Conservation (phyloP, 2,888 invertebrate species). For the Drosophila tanythrix region DNA sequence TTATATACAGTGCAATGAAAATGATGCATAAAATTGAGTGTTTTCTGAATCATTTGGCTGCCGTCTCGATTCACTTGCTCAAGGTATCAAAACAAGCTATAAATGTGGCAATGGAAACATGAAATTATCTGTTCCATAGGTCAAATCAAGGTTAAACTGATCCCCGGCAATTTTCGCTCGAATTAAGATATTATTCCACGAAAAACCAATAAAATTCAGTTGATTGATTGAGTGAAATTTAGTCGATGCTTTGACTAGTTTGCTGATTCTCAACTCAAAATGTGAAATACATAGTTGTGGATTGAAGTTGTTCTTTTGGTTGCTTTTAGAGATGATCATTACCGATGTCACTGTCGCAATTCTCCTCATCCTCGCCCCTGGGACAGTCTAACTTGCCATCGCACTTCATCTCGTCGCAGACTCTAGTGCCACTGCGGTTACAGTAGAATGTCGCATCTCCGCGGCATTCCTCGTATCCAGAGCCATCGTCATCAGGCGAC, state of each 20-base stretch:
- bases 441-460: conserved; percentile 82
- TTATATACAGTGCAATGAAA: not conserved
- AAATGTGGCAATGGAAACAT: not conserved
- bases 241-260: not conserved
- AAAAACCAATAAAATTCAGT: not conserved
- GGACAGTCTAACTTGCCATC: conserved; percentile 81
- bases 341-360: conserved; percentile 63
- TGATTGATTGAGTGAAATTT: not conserved
- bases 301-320: not conserved
- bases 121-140: not conserved
- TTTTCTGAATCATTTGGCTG: not conserved
- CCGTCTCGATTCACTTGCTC: not conserved
- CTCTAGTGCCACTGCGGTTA: conserved; percentile 52
- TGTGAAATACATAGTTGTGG: not conserved
- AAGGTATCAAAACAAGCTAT: not conserved
- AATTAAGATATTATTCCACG: not conserved
- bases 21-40: not conserved
- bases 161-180: not conserved
- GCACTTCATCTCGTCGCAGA: conserved; percentile 83
- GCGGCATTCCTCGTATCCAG: conserved; percentile 73
- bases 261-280: not conserved
- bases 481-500: conserved; percentile 48
- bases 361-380: conserved; percentile 82
- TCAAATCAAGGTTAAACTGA: not conserved
- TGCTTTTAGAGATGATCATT: conserved; percentile 23